phyloP scores from a whole-genome alignment of 2,888 invertebrate genomes.

The Drosophila nigricruria region DNA sequence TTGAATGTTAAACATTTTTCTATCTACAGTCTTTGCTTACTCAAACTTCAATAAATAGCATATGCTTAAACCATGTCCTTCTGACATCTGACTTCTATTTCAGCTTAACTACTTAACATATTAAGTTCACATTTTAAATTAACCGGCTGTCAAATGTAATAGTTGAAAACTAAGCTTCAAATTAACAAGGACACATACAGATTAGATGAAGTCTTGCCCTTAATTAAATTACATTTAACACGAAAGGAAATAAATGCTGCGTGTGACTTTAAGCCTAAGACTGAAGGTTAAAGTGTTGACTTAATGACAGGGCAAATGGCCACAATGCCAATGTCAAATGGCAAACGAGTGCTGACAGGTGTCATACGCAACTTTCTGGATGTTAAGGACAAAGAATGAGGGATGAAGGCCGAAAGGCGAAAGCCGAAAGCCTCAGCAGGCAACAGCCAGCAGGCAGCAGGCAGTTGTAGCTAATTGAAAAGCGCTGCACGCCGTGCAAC shows the following conservation, averaged over 20 bases:
- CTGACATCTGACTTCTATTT: background rate
- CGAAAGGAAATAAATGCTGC: background rate
- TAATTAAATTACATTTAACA: background rate
- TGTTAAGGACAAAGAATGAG: constrained; percentile 1
- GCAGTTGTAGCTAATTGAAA: constrained; percentile 66
- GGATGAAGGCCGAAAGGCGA: background rate
- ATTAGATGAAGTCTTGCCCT: background rate
- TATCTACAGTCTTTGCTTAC: too few relatives aligned
- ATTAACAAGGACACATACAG: background rate
- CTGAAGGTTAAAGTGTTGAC: constrained; percentile 20
- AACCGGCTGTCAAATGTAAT: background rate
- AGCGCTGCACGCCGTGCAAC: constrained; percentile 61
- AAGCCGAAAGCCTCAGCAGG: background rate
- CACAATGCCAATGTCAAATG: constrained; percentile 40
- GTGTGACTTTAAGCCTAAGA: background rate
- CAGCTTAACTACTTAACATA: too few relatives aligned
- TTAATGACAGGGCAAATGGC: constrained; percentile 46
- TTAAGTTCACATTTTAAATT: background rate
- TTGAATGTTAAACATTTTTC: too few relatives aligned
- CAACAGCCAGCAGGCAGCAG: background rate
- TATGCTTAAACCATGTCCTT: too few relatives aligned
- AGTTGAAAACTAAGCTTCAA: background rate
- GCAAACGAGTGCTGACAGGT: constrained; percentile 47
- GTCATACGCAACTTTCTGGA: constrained; percentile 56
- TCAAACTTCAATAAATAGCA: too few relatives aligned